phyloP scores from a whole-genome alignment of 2,797 vertebrate genomes.

The Chromobotia macracanthus region DNA sequence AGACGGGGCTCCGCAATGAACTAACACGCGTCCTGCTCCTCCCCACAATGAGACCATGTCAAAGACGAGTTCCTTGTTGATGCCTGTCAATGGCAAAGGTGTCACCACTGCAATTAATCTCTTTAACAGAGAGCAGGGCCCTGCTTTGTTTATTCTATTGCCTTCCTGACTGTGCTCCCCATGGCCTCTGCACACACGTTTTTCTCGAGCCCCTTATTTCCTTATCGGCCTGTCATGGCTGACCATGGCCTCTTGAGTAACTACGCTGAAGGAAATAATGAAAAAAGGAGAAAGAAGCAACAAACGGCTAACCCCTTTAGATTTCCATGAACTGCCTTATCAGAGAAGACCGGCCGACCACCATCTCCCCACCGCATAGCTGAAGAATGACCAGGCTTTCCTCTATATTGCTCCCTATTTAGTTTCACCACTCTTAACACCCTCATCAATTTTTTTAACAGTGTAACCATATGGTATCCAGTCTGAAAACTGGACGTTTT shows the following conservation, averaged over 20 bases:
- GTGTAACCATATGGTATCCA: background rate
- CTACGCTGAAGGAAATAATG: constrained; percentile 54
- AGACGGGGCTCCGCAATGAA: constrained; percentile 52
- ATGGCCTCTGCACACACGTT: constrained; percentile 43
- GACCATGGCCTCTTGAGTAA: constrained; percentile 65
- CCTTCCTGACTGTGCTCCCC: constrained; percentile 44
- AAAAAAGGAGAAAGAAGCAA: constrained; percentile 52
- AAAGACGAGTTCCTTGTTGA: constrained; percentile 50
- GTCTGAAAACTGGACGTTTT: background rate
- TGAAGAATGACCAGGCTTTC: constrained; percentile 60
- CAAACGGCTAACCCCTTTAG: constrained; percentile 55
- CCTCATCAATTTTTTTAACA: background rate
- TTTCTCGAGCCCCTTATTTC: constrained; percentile 59
- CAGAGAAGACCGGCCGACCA: constrained; percentile 56
- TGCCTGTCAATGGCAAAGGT: constrained; percentile 62
- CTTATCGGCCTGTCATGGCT: constrained; percentile 60
- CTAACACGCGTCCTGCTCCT: constrained; percentile 51
- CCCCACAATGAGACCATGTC: constrained; percentile 56
- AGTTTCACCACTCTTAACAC: background rate
- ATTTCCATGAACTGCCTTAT: constrained; percentile 64
- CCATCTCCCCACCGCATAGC: constrained; percentile 48
- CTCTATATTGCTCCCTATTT: constrained; percentile 35
- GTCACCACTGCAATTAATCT: constrained; percentile 62
- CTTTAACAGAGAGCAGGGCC: constrained; percentile 57
- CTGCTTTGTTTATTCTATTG: constrained; percentile 59